phyloP scores from a whole-genome alignment of 2,797 vertebrate species.

The Enteromius argenteus region DNA sequence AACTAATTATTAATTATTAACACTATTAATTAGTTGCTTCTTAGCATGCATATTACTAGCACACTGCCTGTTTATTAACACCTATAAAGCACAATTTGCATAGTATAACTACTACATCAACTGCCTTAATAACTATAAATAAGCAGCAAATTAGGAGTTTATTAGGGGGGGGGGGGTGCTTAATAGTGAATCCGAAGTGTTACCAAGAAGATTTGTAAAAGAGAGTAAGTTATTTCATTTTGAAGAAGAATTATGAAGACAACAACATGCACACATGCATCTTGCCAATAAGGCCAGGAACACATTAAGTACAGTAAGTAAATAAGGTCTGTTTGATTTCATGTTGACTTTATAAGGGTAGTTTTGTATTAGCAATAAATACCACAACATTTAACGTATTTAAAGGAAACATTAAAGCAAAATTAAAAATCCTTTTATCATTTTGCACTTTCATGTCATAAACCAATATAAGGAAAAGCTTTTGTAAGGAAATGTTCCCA shows the following conservation, averaged over 20 bases:
- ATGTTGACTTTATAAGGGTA: background rate
- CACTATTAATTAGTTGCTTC: background rate
- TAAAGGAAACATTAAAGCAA: background rate
- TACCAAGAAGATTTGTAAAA: background rate
- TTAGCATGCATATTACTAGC: background rate
- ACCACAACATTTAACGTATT: background rate
- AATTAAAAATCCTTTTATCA: background rate
- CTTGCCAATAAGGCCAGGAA: background rate
- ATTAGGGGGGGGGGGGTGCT: background rate
- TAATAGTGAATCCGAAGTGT: background rate
- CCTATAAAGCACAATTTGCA: background rate
- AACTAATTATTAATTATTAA: too few relatives aligned
- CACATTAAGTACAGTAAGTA: background rate
- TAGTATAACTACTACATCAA: background rate
- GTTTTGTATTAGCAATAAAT: background rate
- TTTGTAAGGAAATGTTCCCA: background rate
- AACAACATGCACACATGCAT: background rate
- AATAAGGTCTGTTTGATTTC: background rate
- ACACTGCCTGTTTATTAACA: background rate
- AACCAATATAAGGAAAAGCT: background rate
- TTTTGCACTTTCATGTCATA: constrained; percentile 11
- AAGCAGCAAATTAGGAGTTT: background rate
- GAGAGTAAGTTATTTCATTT: background rate
- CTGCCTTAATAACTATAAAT: background rate
- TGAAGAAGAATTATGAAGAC: background rate